Base-by-base conservation (phyloP, 37 sponge, comb jelly and placozoan genomes). In the Haliclona indistincta region DNA sequence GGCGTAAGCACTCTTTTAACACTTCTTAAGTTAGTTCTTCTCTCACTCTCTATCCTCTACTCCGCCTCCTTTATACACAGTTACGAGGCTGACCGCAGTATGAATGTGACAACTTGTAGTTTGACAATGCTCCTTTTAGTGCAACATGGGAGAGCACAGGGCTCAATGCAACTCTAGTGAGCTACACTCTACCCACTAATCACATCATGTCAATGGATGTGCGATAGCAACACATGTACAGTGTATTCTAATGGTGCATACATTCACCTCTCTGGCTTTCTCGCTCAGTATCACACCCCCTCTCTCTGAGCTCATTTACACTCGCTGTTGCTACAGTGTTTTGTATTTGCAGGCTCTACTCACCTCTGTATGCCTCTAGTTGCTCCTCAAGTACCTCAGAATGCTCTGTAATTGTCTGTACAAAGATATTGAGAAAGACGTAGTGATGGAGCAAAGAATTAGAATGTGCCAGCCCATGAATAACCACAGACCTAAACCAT, bases 351-450 rank as follows among this genome's bases (percentile, higher is more conserved):
- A 2, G 11, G 51, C 34, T 20, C 38, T 19, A 3, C 49, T 70
- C 45, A 92, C 93, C 93, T 87, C 80, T 87, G 72, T 92, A 92
- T 43, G 89, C 78, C 55, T 80, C 78, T 15, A 84, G 61, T 70
- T 92, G 93, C 25, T 92, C 89, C 49, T 75, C 45, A 20, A 92
- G 66, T 56, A 75, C 83, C 22, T 84, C 75, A 4, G 74, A 38
- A 43, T 92, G 93, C 10, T 78, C 84, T 32, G 75, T 37, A 40
- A 92, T 68, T 25, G 93, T 74, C 93, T 92, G 53, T 19, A 81
- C 61, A 71, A 43, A 70, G 17, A 68, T 32, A 63, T 33, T 63
- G 28, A 67, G 23, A 70, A 20, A 77, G 20, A 71, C 4, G 64
- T n/a, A 76, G 32, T 28, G 73, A 64, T 32, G 39, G 35, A 19